phyloP scores from a whole-genome alignment of 1,140 invertebrate species.

The Drosophila simulans region DNA sequence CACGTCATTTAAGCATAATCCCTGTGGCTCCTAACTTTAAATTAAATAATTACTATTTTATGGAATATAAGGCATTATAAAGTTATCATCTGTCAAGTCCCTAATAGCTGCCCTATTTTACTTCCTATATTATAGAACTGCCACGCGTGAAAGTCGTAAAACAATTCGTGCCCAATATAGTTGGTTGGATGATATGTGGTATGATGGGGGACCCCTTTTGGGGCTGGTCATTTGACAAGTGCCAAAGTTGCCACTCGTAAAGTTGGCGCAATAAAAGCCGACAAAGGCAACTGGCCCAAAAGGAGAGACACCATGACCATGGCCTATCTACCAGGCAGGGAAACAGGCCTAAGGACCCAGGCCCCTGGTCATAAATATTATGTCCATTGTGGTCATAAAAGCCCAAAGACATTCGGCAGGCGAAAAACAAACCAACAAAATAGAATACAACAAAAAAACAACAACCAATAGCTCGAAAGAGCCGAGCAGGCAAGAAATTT shows the following conservation, averaged over 20 bases:
- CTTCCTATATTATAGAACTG: slow-evolving; percentile 14
- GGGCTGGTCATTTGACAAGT: slow-evolving; percentile 65
- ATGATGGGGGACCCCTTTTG: slow-evolving; percentile 28
- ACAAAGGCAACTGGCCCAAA: slow-evolving; percentile 27
- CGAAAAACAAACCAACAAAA: slow-evolving; percentile 43
- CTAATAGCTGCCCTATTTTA: background rate
- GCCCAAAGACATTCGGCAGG: slow-evolving; percentile 41
- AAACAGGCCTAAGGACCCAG: slow-evolving; percentile 27
- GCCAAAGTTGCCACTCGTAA: slow-evolving; percentile 66
- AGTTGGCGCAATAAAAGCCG: slow-evolving; percentile 59
- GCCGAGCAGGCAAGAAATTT: slow-evolving; percentile 51
- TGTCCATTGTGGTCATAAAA: slow-evolving; percentile 65
- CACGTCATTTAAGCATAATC: too few species aligned
- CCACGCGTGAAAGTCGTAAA: slow-evolving; percentile 56
- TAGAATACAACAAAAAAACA: slow-evolving; percentile 24
- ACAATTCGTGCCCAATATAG: slow-evolving; percentile 53
- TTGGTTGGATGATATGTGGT: slow-evolving; percentile 16
- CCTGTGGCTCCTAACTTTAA: slow-evolving; percentile 2
- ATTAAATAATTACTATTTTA: slow-evolving; percentile 41
- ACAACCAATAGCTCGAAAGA: slow-evolving; percentile 4
- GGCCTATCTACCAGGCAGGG: slow-evolving; percentile 11
- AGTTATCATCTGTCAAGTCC: slow-evolving; percentile 28
- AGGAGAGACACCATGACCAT: slow-evolving; percentile 8
- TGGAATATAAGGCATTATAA: slow-evolving; percentile 34
- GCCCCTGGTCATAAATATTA: slow-evolving; percentile 58